Evolutionary conservation across 2,888 invertebrate species (phyloP).

Genomic region (Panzeria rudis): DNA sequence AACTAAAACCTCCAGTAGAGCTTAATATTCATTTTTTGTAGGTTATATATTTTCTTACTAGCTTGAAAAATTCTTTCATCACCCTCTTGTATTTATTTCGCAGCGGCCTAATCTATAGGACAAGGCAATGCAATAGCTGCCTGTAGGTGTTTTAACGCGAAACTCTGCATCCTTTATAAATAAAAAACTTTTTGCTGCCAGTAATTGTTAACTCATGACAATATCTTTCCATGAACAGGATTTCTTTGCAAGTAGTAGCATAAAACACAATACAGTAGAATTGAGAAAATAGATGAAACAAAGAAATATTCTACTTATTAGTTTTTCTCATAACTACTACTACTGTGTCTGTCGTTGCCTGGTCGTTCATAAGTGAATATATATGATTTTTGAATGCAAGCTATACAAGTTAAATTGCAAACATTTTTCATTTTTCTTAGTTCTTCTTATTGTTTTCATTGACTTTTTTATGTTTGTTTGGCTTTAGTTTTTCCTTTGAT

Average conservation of each 20-base stretch:
- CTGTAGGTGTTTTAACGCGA: conserved; percentile 16
- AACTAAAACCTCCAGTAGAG: too few relatives aligned
- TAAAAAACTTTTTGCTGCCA: conserved; percentile 5
- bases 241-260: neutral
- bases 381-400: conserved; percentile 13
- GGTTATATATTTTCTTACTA: too few relatives aligned
- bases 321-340: neutral
- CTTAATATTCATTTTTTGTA: too few relatives aligned
- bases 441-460: neutral
- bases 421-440: conserved; percentile 12
- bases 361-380: conserved; percentile 44
- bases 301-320: conserved; percentile 2
- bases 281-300: neutral
- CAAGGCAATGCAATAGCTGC: neutral
- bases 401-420: conserved; percentile 39
- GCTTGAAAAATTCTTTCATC: neutral
- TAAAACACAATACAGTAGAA: neutral
- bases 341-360: neutral
- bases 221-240: conserved; percentile 31
- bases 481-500: neutral
- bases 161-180: neutral
- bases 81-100: neutral
- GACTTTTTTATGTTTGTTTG: neutral
- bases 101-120: neutral
- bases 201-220: conserved; percentile 59